phyloP scores from a whole-genome alignment of 2,113 vertebrate genomes.

The Cryptoleucopteryx plumbea region DNA sequence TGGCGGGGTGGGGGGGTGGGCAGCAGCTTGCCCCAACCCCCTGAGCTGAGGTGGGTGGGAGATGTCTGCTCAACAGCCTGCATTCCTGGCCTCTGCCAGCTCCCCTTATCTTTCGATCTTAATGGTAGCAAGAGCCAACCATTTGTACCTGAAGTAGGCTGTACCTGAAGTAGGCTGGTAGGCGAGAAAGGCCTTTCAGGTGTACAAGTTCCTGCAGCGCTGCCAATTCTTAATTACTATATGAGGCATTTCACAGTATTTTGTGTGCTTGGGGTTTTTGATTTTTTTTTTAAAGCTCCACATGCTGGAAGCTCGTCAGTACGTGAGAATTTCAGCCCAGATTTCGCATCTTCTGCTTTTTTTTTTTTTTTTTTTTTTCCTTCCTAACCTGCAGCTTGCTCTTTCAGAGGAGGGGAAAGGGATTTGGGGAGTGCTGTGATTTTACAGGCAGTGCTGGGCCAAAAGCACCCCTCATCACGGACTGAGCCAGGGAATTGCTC shows the following conservation, averaged over 20 bases:
- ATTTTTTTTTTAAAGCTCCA: not conserved
- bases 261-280: not conserved
- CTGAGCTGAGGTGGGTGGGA: not conserved
- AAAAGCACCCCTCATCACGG: not conserved
- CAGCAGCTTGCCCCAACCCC: not conserved
- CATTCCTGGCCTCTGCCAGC: constrained; percentile 2
- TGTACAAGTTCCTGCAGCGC: not conserved
- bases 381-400: fast-evolving
- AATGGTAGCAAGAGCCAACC: not conserved
- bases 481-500: not conserved
- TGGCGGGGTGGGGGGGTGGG: not conserved
- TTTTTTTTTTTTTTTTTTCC: not conserved
- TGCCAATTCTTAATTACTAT: not conserved
- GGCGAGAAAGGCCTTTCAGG: not conserved
- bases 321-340: not conserved
- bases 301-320: not conserved
- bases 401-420: not conserved
- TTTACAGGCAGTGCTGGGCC: not conserved
- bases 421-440: not conserved
- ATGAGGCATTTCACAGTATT: not conserved
- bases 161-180: not conserved
- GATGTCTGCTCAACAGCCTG: not conserved
- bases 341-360: not conserved
- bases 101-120: not conserved
- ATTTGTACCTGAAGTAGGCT: not conserved